Evolutionary conservation across 2,797 vertebrate genomes (phyloP), one percentile per base, ranked within the genome.

Genomic region (Carcharodon carcharias): DNA sequence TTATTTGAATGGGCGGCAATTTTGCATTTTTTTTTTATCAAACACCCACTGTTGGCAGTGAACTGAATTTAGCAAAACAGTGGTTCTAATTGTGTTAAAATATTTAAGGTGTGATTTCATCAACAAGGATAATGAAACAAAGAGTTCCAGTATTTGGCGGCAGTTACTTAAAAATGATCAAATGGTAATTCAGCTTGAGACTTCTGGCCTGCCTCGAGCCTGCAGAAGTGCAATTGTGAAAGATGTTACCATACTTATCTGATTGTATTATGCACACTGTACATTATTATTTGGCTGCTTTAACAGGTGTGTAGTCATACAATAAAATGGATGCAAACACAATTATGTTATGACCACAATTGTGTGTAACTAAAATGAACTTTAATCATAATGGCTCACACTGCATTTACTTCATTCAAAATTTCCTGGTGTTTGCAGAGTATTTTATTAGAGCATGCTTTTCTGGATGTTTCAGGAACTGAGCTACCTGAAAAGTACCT

Each of bases 41-140:
- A 67, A 69, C 18, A 11, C 21, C 11, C 40, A 71, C 28, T 95
- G 26, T 40, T 95, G 45, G 9, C 65, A 28, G 45, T 6, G 45
- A 71, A 16, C 23, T 54, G 65, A 73, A 71, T 31, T 95, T 71
- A 50, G 67, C 67, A 94, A 67, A 28, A 71, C n/a, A 7, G 4
- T 73, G 40, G 26, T 31, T 95, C 12, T 95, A 95, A 94, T 94
- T 94, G 8, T 69, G 11, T 56, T 95, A 50, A 95, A 95, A 28
- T 95, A 50, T 50, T 69, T 95, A n/a, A 54, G 28, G 6, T 50
- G 12, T 21, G 1, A 95, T 18, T 95, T 31, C 40, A 95, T 73
- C 50, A 73, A 6, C 26, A 50, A 95, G 40, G 11, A 54, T 31
- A 95, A 50, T 56, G 67, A 63, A 35, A 73, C 23, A 35, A 69